Percentiles rank a stretch among this genome's conserved stretches.
Conservation (phyloP, 2,113 vertebrate genomes). For the Isurus oxyrinchus region DNA sequence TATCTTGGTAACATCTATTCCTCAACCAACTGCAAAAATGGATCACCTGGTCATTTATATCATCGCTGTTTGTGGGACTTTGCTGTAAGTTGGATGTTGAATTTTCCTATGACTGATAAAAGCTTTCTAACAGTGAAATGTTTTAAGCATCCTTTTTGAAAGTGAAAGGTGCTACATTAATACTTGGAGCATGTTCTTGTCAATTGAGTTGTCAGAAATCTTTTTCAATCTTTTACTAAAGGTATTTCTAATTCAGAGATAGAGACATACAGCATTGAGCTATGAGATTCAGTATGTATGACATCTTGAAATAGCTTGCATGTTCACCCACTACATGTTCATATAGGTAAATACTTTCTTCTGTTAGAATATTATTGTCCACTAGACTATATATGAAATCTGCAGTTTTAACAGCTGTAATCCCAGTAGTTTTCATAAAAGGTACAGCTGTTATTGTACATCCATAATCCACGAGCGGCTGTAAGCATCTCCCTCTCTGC, state of each 20-base stretch:
- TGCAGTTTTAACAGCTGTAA: neutral
- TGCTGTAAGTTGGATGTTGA: neutral
- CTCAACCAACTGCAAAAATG: neutral
- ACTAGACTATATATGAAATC: no score
- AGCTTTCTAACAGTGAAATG: neutral
- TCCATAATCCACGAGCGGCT: no score
- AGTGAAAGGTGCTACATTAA: no score
- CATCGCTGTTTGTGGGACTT: neutral
- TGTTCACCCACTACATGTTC: no score
- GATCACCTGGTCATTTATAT: neutral
- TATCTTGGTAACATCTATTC: neutral
- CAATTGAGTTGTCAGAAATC: neutral
- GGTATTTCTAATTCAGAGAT: neutral
- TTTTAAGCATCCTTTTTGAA: neutral
- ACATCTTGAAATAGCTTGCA: neutral
- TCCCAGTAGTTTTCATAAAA: neutral
- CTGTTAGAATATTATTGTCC: no score
- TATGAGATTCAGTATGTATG: neutral
- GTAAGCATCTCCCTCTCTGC: no score
- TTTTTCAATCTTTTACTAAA: neutral
- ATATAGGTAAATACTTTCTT: no score
- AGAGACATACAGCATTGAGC: no score
- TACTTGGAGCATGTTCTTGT: neutral
- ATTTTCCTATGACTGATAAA: neutral
- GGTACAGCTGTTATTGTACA: neutral